phyloP scores from a whole-genome alignment of 2,113 vertebrate genomes.

The Theristicus caerulescens region DNA sequence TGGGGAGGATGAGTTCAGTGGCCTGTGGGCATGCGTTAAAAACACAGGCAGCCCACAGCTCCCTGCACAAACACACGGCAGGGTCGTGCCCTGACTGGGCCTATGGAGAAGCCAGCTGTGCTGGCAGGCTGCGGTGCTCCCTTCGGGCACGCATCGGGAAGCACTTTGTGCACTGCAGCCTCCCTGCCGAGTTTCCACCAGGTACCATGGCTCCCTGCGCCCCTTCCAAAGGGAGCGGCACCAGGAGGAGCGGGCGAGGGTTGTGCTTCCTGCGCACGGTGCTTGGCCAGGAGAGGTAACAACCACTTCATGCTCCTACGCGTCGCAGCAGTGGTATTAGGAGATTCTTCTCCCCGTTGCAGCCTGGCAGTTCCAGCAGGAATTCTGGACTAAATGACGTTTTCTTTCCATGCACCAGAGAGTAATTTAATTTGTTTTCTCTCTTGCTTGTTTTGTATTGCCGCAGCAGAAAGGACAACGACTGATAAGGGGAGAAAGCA shows the following conservation, averaged over 20 bases:
- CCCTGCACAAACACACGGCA: neutral
- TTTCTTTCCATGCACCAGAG: slow-evolving; percentile 8
- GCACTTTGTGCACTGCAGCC: neutral
- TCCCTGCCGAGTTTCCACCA: neutral
- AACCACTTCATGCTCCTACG: neutral
- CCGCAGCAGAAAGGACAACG: slow-evolving; percentile 3
- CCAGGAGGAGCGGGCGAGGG: fast-evolving
- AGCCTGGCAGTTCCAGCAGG: neutral
- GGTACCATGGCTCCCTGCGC: fast-evolving
- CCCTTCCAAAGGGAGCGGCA: neutral
- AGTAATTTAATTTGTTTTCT: slow-evolving; percentile 66
- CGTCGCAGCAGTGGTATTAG: neutral
- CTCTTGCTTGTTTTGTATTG: slow-evolving; percentile 29
- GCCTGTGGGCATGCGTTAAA: neutral
- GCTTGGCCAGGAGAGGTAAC: neutral
- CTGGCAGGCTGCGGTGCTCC: neutral
- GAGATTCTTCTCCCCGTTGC: neutral
- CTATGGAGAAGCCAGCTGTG: neutral
- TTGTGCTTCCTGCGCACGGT: neutral
- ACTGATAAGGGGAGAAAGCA: slow-evolving; percentile 13
- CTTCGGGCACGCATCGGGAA: neutral
- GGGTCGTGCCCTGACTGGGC: neutral
- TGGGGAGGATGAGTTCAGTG: neutral
- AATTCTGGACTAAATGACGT: slow-evolving; percentile 42
- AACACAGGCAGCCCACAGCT: neutral